Evolutionary conservation across 2,113 vertebrate genomes (phyloP).

Genomic region (Larimichthys polyactis): DNA sequence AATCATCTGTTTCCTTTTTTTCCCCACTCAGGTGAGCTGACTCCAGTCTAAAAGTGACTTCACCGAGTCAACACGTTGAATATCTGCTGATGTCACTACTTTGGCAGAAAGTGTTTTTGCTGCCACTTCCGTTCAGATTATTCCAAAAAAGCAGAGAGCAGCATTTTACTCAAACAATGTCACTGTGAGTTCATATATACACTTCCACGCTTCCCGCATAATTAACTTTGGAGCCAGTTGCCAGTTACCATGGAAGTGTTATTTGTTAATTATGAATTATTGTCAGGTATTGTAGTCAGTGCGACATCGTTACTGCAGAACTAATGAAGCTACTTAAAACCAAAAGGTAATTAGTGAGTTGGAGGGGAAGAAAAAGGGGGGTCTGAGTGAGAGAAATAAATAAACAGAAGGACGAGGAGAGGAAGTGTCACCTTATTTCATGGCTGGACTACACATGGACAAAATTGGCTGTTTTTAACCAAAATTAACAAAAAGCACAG

Average conservation of each 20-base stretch:
- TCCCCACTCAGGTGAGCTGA: neutral
- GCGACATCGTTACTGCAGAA: slow-evolving; percentile 40
- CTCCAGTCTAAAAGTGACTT: neutral
- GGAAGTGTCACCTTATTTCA: slow-evolving; percentile 25
- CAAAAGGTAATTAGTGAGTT: slow-evolving; percentile 52
- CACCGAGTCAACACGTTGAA: neutral
- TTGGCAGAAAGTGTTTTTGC: neutral
- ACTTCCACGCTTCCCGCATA: neutral
- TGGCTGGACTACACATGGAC: neutral
- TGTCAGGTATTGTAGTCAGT: slow-evolving; percentile 52
- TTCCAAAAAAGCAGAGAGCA: slow-evolving; percentile 9
- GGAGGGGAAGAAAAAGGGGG: neutral
- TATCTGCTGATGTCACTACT: slow-evolving; percentile 2
- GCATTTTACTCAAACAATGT: slow-evolving; percentile 11
- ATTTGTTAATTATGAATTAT: slow-evolving; percentile 56
- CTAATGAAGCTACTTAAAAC: slow-evolving; percentile 59
- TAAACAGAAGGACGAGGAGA: neutral
- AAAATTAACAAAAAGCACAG: neutral
- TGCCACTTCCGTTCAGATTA: neutral
- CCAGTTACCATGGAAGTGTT: slow-evolving; percentile 33
- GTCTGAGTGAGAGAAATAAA: neutral
- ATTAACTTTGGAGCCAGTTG: slow-evolving; percentile 18
- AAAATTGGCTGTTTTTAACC: neutral
- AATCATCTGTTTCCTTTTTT: neutral
- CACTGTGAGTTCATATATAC: neutral